Evolutionary conservation across 1,140 invertebrate species (phyloP).

Genomic region (Ladona fulva): DNA sequence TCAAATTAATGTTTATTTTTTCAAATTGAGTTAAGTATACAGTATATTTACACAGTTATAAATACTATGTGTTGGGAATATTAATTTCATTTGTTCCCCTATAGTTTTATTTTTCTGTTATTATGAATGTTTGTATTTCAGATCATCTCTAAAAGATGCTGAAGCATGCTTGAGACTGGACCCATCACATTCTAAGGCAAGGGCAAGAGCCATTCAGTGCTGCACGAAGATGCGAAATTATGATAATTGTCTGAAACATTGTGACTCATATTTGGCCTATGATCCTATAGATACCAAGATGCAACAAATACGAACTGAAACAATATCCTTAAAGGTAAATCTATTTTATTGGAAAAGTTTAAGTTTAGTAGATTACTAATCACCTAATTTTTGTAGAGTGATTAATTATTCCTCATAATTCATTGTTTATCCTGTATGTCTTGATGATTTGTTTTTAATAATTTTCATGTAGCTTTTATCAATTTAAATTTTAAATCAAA

Average conservation of each 20-base stretch:
- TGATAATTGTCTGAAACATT: conserved; percentile 62
- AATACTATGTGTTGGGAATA: not conserved
- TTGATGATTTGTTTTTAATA: too few relatives aligned
- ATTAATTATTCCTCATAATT: too few relatives aligned
- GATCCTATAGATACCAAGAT: conserved; percentile 48
- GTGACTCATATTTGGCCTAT: conserved; percentile 54
- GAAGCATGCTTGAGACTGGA: conserved; percentile 67
- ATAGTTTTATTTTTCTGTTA: conserved; percentile 20
- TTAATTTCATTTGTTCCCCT: conserved; percentile 16
- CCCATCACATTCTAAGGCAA: conserved; percentile 68
- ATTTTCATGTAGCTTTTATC: too few relatives aligned
- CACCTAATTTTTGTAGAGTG: too few relatives aligned
- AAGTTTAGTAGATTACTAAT: too few relatives aligned
- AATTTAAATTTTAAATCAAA: too few relatives aligned
- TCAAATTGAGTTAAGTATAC: too few relatives aligned
- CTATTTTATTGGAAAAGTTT: too few relatives aligned
- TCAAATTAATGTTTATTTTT: too few relatives aligned
- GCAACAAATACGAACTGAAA: conserved; percentile 46
- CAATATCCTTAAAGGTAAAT: conserved; percentile 40
- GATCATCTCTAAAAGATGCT: conserved; percentile 62
- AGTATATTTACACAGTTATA: too few relatives aligned
- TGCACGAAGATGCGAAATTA: conserved; percentile 58
- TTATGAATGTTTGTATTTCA: conserved; percentile 32
- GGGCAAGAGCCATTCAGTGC: conserved; percentile 63
- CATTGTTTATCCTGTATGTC: too few relatives aligned